phyloP scores from a whole-genome alignment of 2,113 vertebrate genomes.

The Neodontobutis hainanensis region DNA sequence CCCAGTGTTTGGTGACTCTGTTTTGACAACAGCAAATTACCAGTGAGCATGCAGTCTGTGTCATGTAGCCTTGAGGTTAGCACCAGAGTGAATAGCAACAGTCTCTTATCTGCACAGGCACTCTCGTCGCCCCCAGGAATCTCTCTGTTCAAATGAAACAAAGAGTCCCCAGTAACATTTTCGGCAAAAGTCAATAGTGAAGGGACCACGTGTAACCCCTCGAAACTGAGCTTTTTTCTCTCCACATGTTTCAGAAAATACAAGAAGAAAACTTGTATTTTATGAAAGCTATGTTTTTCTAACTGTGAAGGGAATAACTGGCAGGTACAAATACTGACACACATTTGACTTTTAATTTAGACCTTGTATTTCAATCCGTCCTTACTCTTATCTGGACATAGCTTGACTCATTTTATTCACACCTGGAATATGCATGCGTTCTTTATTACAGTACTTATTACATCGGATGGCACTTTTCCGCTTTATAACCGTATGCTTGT shows the following conservation, averaged over 20 bases:
- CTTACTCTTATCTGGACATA: too few species aligned
- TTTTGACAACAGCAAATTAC: slow-evolving; percentile 57
- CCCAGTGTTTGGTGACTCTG: slow-evolving; percentile 20
- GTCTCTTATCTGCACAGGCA: slow-evolving; percentile 49
- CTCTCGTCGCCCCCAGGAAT: slow-evolving; percentile 34
- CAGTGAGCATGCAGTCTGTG: slow-evolving; percentile 38
- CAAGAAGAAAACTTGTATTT: slow-evolving; percentile 4
- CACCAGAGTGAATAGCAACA: slow-evolving; percentile 49
- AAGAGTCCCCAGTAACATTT: slow-evolving; percentile 42
- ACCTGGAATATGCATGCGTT: too few species aligned
- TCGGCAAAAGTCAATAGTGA: slow-evolving; percentile 26
- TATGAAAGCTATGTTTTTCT: not conserved
- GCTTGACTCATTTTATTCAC: too few species aligned
- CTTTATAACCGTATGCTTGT: too few species aligned
- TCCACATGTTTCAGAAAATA: slow-evolving; percentile 11
- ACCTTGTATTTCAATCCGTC: too few species aligned
- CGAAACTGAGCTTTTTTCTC: slow-evolving; percentile 23
- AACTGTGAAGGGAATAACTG: not conserved
- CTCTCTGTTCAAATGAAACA: slow-evolving; percentile 51
- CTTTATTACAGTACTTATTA: too few species aligned
- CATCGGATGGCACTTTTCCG: too few species aligned
- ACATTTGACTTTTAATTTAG: too few species aligned
- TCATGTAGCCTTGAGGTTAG: slow-evolving; percentile 60
- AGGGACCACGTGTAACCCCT: slow-evolving; percentile 6
- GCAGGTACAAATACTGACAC: too few species aligned